Base-by-base conservation (phyloP, 2,888 invertebrate species). In the Nemoura dubitans region DNA sequence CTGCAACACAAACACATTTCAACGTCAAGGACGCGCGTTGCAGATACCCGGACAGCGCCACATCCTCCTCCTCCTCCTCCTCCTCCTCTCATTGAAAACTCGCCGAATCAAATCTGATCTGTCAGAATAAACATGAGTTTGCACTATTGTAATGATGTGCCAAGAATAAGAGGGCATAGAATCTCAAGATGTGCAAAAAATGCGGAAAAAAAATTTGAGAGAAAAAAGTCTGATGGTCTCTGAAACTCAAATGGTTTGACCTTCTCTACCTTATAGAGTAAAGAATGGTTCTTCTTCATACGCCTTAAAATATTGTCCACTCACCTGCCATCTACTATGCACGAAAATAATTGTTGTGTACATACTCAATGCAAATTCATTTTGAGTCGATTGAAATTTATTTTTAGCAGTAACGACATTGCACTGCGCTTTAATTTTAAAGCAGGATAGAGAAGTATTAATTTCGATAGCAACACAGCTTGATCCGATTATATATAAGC, bases 1-100 rank as follows among this genome's bases (percentile, higher is more conserved):
- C 96, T 97, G 93, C 87, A 93, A 89, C 87, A 93, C 89, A 91
- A 89, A 87, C 87, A 89, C 90, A 90, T 86, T 88, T 86, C n/a
- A n/a, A 25, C 43, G 77, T 78, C n/a, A 36, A 36, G 36, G 36
- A 36, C 36, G 10, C 10, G 36, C 36, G 36, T n/a, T n/a, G n/a
- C n/a, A n/a, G 10, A 36, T 36, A 6, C 36, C 36, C 36, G 3
- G 59, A 7, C 59, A 59, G 59, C 5, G 5, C 36, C 10, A 36
- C 3, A 36, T 36, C 10, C 36, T 3, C 21, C 6, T 59, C n/a
- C n/a, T n/a, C n/a, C n/a, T n/a, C n/a, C n/a, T n/a, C n/a, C 3
- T 59, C 59, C 59, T 59, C 59, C 2, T 59, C 59, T 21, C 6
- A 59, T n/a, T n/a, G 59, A 59, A 59, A 14, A 10, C 14, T 10